Base-by-base conservation (phyloP, 2,888 invertebrate species). In the Lasioglossum leucozonium region DNA sequence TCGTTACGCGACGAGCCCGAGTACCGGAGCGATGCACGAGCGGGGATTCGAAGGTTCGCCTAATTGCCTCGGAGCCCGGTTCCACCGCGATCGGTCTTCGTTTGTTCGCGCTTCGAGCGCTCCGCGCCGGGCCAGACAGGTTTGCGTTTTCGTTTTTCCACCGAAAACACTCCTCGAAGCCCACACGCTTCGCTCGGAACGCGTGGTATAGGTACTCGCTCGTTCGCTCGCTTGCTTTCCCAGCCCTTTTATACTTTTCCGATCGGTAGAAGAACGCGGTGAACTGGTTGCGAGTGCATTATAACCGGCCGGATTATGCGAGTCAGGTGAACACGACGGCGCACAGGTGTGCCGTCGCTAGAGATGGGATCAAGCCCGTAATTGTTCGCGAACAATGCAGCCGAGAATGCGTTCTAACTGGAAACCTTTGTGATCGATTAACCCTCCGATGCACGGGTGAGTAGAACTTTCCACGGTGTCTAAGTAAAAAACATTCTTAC, bases 261-360 rank as follows among this genome's bases (percentile, higher is more conserved):
- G 67, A 73, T 44, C 44, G 62, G 26, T 69, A 65, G 55, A 55
- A 73, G 62, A 62, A 26, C 47, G 65, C 37, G 22, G 37, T 5
- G 58, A 67, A 74, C 58, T 55, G 62, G 22, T 69, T 72, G 77
- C 34, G 73, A 62, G 55, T 76, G 44, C 81, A 80, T 87, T 86
- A 83, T 47, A 76, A 37, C 80, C 65, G 58, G 47, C 72, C 76
- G 65, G 77, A 84, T 87, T 81, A 81, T 79, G 77, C 77, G 80
- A 86, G 78, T 76, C 74, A 82, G 77, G 79, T 79, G 76, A 76
- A 85, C 76, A 85, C 73, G 62, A 13, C 62, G 58, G 42, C 37
- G 69, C 58, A 69, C 81, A 85, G 81, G 74, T 85, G 85, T 79
- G 83, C 79, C 76, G 72, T 11, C 51, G 62, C 62, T 76, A 74